These are phyloP conservation scores for Triplophysa yarkandensis DNA, from an alignment of 2,797 vertebrate genomes.

Conservation along the genomic window DNA sequence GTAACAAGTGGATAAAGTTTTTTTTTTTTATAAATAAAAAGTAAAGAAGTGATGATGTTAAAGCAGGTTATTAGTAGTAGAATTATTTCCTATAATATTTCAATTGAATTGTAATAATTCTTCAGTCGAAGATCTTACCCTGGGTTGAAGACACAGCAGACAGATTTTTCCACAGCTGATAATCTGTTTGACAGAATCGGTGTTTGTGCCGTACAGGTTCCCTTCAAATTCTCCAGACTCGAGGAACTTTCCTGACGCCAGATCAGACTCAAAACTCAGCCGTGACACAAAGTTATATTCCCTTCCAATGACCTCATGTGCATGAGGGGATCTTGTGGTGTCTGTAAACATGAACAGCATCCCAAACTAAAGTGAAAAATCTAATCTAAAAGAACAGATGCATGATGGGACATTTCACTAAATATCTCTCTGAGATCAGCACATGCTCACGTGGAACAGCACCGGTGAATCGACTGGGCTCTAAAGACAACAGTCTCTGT, in stretches of 20 bases:
- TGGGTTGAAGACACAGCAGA: constrained; percentile 91
- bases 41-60: no score
- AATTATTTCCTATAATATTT: no score
- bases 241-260: constrained; percentile 90
- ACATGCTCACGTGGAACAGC: constrained; percentile 88
- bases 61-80: no score
- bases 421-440: neutral
- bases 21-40: no score
- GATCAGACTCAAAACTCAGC: constrained; percentile 89
- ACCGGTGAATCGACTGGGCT: constrained; percentile 87
- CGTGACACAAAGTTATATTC: constrained; percentile 95
- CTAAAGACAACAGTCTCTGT: constrained; percentile 86
- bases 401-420: no score
- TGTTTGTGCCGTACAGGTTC: constrained; percentile 94
- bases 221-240: constrained; percentile 96
- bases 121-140: constrained; percentile 74
- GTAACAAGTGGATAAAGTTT: no score
- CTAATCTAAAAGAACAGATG: no score
- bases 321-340: constrained; percentile 88
- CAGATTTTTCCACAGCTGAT: constrained; percentile 98
- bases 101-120: no score
- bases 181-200: constrained; percentile 93
- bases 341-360: constrained; percentile 71
- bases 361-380: neutral
- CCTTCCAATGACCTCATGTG: constrained; percentile 85